Conservation (phyloP, 1,140 invertebrate genomes). For the Brachionus angularis region DNA sequence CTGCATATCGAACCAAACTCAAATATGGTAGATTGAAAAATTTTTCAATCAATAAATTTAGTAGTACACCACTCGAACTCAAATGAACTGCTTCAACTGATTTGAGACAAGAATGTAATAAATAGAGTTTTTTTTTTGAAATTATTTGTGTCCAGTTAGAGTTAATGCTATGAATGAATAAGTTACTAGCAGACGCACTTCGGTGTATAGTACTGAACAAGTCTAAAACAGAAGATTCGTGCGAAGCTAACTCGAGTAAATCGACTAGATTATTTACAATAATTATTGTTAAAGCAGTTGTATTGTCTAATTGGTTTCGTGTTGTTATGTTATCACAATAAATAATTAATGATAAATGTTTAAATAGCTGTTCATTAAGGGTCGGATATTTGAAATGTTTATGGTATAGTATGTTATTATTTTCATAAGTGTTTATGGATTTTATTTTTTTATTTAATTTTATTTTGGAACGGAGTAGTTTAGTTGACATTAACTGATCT, state of each 20-base stretch:
- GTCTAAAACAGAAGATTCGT: conserved; percentile 58
- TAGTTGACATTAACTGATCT: background rate
- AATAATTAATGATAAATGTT: background rate
- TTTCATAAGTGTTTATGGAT: background rate
- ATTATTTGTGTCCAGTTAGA: conserved; percentile 60
- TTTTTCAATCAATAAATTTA: conserved; percentile 63
- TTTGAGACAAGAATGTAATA: conserved; percentile 62
- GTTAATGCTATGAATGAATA: conserved; percentile 69
- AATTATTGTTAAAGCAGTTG: background rate
- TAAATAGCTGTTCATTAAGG: conserved; percentile 28
- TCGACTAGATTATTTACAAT: conserved; percentile 35
- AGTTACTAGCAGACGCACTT: conserved; percentile 66
- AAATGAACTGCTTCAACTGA: conserved; percentile 67
- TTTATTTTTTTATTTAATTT: background rate
- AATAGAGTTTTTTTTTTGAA: conserved; percentile 59
- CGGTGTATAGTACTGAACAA: conserved; percentile 62
- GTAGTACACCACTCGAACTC: conserved; percentile 65
- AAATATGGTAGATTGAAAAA: conserved; percentile 64
- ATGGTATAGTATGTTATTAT: background rate
- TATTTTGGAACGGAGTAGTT: background rate
- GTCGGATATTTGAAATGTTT: conserved; percentile 4
- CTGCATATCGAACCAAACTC: conserved; percentile 63
- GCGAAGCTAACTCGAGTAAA: conserved; percentile 1
- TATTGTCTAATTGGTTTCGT: conserved; percentile 8
- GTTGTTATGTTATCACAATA: conserved; percentile 23